phyloP scores from a whole-genome alignment of 2,888 invertebrate species.

The Gymnosoma rotundatum region DNA sequence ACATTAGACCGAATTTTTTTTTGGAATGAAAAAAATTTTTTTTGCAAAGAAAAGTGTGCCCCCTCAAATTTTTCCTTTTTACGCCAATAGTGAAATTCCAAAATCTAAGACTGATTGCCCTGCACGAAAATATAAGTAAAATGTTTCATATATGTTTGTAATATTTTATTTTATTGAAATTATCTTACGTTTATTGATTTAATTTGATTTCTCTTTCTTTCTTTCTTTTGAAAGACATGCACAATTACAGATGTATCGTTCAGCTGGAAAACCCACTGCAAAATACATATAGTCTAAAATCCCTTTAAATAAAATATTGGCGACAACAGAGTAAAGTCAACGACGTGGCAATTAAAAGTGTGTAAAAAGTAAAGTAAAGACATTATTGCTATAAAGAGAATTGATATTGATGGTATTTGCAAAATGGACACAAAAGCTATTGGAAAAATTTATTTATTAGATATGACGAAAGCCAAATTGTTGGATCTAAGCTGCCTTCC shows the following conservation, averaged over 20 bases:
- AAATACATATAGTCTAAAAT: background rate
- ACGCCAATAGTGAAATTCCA: background rate
- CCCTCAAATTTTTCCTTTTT: background rate
- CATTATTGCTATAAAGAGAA: constrained; percentile 7
- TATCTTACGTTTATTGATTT: background rate
- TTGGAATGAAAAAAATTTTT: no score
- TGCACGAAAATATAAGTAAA: no score
- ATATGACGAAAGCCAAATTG: constrained; percentile 41
- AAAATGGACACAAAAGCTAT: constrained; percentile 19
- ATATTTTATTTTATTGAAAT: no score
- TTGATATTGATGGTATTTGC: no score
- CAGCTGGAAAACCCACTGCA: background rate
- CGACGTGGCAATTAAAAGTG: no score
- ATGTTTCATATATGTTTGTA: no score
- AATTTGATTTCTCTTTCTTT: constrained; percentile 2
- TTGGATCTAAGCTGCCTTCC: constrained; percentile 39
- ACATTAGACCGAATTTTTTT: no score
- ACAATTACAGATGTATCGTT: no score
- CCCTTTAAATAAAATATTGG: background rate
- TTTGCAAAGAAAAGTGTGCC: no score
- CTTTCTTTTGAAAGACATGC: no score
- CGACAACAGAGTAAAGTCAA: no score
- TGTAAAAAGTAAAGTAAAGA: background rate
- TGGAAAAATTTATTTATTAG: constrained; percentile 21
- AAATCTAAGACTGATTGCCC: background rate